Evolutionary conservation across 2,888 invertebrate species (phyloP), one percentile per base, ranked within the genome.

Genomic region (Agriopis leucophaearia): DNA sequence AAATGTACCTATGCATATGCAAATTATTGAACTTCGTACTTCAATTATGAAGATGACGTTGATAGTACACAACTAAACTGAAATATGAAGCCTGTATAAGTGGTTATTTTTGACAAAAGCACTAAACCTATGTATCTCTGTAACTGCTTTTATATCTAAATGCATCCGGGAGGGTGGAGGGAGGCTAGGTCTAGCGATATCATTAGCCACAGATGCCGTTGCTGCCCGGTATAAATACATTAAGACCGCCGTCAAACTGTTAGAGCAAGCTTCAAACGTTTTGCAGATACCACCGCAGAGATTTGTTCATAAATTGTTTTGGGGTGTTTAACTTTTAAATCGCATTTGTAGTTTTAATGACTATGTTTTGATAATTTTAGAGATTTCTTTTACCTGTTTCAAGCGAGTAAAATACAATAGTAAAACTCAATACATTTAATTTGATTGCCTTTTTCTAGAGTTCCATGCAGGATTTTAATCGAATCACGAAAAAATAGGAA

Each of bases 191-290:
- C 89, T 89, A 83, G 89, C 88, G 87, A 88, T 92, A 92, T 94
- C 94, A 94, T 94, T 94, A 94, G 92, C 91, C 87, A 87, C 94
- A 94, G 94, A 93, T 94, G 94, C 91, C 86, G 92, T 86, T 89
- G 86, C 88, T 84, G 87, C 85, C 85, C 87, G 88, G 90, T 92
- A 92, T 92, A 93, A 92, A 92, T 92, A 93, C 92, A 92, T 92
- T 92, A 92, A 92, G 90, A 89, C 88, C 79, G 85, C 88, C 90
- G 91, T 92, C 92, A 92, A 93, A 91, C 89, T 92, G 92, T 88
- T 90, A 90, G 88, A 89, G 84, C 87, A 79, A 80, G 87, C 83
- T 86, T 80, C 82, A 83, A 86, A 85, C 81, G 82, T 81, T 83
- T 66, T 57, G 84, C 84, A 85, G 81, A 77, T 77, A 72, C 62